Evolutionary conservation across 2,888 invertebrate genomes (phyloP), one percentile per base, ranked within the genome.

Genomic region (Noctua fimbriata): DNA sequence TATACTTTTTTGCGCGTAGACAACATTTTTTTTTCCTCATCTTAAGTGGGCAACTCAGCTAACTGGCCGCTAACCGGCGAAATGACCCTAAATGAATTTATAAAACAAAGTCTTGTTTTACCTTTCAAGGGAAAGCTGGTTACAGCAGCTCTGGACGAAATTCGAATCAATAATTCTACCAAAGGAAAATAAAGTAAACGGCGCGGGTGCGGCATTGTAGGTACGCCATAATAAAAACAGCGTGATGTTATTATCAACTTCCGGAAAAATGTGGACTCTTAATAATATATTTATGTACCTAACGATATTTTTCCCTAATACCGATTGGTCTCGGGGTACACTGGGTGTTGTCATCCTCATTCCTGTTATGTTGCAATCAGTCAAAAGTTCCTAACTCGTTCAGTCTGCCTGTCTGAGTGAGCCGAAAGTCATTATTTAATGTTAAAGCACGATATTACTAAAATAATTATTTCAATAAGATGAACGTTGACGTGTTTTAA

Each of bases 401-500:
- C 12, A 4, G 21, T 60, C 49, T 66, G 36, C n/a, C 28, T 52
- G 44, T 36, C 24, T 28, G 44, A 47, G n/a, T 69, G 14, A 80
- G 60, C 9, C 12, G 2, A 66, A 58, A 58, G 2, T 21, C 2
- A 66, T 58, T 58, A 52, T 18, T 41, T 66, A 28, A 36, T 55
- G 52, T 47, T 41, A 55, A 78, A 69, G 28, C 55, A 82, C 58
- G 52, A 76, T 67, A 70, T 58, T 78, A 18, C n/a, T 47, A 52
- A 77, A 78, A 83, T 65, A 69, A 41, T 58, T 36, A 76, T 67
- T 69, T 66, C 18, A 65, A 67, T 44, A 73, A 41, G 24, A 84
- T 66, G 67, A 76, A 81, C 24, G 24, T 32, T 70, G 65, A 65
- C 77, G 85, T 85, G 76, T 55, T 70, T 44, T 44, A 24, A 77